These are phyloP conservation scores for Daktulosphaira vitifoliae DNA, from an alignment of 1,140 invertebrate species.

Conservation along the genomic window DNA sequence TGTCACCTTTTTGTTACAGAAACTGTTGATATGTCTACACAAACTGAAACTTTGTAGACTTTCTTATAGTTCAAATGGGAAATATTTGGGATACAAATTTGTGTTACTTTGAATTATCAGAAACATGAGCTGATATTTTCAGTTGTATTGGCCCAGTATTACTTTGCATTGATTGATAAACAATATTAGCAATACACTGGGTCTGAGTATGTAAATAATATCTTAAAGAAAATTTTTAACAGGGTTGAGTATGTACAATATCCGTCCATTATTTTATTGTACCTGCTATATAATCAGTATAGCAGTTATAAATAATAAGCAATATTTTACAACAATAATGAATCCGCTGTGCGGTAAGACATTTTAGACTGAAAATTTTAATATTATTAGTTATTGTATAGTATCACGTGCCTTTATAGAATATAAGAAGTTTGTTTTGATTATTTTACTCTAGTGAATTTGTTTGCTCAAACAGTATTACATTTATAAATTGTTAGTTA, in stretches of 20 bases:
- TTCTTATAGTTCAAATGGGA: not conserved
- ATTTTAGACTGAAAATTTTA: conserved; percentile 21
- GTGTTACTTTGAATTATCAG: not conserved
- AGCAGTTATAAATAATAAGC: conserved; percentile 6
- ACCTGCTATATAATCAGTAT: conserved; percentile 15
- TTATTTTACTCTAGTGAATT: conserved; percentile 13
- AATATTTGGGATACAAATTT: not conserved
- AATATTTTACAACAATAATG: conserved; percentile 10
- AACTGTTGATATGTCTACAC: conserved; percentile 17
- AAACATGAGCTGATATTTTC: not conserved
- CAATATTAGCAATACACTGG: not conserved
- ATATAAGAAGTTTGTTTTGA: not conserved
- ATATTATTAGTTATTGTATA: conserved; percentile 23
- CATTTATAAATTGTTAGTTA: too few species aligned
- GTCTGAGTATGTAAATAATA: not conserved
- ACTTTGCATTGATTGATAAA: not conserved
- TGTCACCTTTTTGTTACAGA: conserved; percentile 12
- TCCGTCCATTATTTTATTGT: conserved; percentile 32
- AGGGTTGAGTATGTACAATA: conserved; percentile 25
- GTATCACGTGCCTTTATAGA: conserved; percentile 21
- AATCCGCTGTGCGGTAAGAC: not conserved
- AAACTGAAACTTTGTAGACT: conserved; percentile 11
- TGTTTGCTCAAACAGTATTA: conserved; percentile 33
- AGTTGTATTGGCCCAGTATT: conserved; percentile 3
- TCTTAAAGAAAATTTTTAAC: too few species aligned